Conservation (phyloP, 2,888 invertebrate species). For the Drosophila gaucha region DNA sequence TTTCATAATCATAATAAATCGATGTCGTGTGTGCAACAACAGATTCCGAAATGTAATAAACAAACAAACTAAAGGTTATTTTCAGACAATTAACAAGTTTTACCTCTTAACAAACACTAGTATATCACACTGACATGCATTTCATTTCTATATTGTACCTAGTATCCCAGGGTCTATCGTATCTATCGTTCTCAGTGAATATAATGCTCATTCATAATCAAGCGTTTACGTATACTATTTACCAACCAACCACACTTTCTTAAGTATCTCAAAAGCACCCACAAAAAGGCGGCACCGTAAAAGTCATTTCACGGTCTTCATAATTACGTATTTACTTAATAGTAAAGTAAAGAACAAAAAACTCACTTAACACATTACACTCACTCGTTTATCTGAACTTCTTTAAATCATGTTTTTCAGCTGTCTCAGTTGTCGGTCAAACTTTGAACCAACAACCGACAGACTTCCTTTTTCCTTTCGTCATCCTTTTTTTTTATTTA, state of each 20-base stretch:
- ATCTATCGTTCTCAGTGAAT: slow-evolving; percentile 56
- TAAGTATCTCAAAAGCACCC: slow-evolving; percentile 62
- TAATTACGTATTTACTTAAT: slow-evolving; percentile 41
- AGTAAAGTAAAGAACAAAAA: slow-evolving; percentile 24
- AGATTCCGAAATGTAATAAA: slow-evolving; percentile 38
- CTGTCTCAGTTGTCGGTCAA: slow-evolving; percentile 23
- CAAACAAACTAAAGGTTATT: slow-evolving; percentile 61
- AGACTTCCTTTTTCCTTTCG: slow-evolving; percentile 11
- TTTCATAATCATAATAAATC: slow-evolving; percentile 70
- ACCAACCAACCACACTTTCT: slow-evolving; percentile 50
- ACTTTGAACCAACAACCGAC: slow-evolving; percentile 23
- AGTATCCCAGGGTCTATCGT: slow-evolving; percentile 26
- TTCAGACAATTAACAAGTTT: slow-evolving; percentile 56
- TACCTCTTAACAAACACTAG: slow-evolving; percentile 20
- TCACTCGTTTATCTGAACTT: slow-evolving; percentile 45
- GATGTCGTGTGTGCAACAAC: slow-evolving; percentile 67
- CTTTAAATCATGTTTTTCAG: slow-evolving; percentile 34
- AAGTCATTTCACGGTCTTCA: slow-evolving; percentile 52
- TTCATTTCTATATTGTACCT: slow-evolving; percentile 25
- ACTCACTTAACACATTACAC: slow-evolving; percentile 53
- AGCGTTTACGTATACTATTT: slow-evolving; percentile 19
- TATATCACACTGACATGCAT: slow-evolving; percentile 34
- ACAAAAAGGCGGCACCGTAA: slow-evolving; percentile 34
- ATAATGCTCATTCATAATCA: slow-evolving; percentile 30
- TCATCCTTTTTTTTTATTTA: slow-evolving; percentile 32